These are phyloP conservation scores for Pavo muticus DNA, from an alignment of 2,113 vertebrate genomes.

Conservation along the genomic window DNA sequence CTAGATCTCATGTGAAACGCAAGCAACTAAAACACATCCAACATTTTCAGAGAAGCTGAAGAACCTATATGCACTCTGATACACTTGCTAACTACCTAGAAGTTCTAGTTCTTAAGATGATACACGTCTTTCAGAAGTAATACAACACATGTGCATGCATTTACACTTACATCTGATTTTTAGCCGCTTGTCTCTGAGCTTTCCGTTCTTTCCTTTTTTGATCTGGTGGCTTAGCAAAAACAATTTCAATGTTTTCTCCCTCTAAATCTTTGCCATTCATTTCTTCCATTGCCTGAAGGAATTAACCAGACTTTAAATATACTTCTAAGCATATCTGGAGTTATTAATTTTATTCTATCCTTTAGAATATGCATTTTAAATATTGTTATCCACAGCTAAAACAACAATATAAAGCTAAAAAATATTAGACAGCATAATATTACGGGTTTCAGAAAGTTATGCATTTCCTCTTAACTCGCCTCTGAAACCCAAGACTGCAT, in stretches of 20 bases:
- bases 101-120: neutral
- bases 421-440: neutral
- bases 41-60: neutral
- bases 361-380: constrained; percentile 21
- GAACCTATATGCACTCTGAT: neutral
- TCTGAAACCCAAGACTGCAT: neutral
- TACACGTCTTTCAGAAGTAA: constrained; percentile 22
- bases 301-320: constrained; percentile 68
- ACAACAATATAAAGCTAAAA: neutral
- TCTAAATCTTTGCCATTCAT: constrained; percentile 98
- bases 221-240: constrained; percentile 98
- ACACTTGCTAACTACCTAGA: neutral
- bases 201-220: constrained; percentile 99
- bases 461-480: neutral
- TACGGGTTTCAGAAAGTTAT: neutral
- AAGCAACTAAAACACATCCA: neutral
- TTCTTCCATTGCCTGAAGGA: constrained; percentile 92
- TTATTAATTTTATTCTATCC: constrained; percentile 20
- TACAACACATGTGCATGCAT: constrained; percentile 44
- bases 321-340: constrained; percentile 43
- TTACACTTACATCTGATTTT: constrained; percentile 93
- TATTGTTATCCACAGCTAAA: neutral
- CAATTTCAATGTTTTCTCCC: constrained; percentile 96
- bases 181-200: constrained; percentile 96
- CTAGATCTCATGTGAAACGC: neutral